Evolutionary conservation across 2,797 vertebrate species (phyloP), one percentile per base, ranked within the genome.

Genomic region (Todus mexicanus): DNA sequence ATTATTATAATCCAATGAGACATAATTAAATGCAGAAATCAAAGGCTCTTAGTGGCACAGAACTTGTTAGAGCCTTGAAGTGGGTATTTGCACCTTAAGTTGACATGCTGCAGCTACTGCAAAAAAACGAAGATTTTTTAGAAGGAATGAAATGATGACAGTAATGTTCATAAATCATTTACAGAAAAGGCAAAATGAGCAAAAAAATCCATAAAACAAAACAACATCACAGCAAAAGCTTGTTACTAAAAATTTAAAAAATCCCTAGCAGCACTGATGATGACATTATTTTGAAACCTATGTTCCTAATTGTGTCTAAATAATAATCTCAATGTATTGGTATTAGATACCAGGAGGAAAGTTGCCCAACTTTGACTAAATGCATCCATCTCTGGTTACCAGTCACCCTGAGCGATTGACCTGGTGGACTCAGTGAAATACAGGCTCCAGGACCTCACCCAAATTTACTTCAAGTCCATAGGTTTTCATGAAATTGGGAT

Each of bases 11-110:
- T 79, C 95, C 90, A 97, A 47, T 75, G 87, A 75, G 80, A 87
- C 61, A 61, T 89, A 94, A 94, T 95, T 96, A 96, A 96, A 95
- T 76, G 90, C 74, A 95, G 78, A 95, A 95, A 87, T 96, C 94
- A 93, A 96, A 90, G 94, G 50, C 88, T 60, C 35, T 81, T 79
- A 50, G 50, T 51, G 71, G 37, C 78, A 90, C 35, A 80, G 42
- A 91, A 89, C 84, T 87, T 64, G 82, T 95, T 91, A 90, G 57
- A 81, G 43, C 68, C 70, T 84, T 91, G 71, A 93, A 94, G 61
- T 50, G 40, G 23, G 27, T 71, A 53, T 92, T 90, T 91, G 65
- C 48, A 59, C 90, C 84, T 86, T 26, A 70, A 89, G 63, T 53
- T 84, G 94, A 92, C 54, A 68, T 13, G 51, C 20, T 51, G 27